phyloP scores from a whole-genome alignment of 2,888 invertebrate species.

The Octodonta nipae region DNA sequence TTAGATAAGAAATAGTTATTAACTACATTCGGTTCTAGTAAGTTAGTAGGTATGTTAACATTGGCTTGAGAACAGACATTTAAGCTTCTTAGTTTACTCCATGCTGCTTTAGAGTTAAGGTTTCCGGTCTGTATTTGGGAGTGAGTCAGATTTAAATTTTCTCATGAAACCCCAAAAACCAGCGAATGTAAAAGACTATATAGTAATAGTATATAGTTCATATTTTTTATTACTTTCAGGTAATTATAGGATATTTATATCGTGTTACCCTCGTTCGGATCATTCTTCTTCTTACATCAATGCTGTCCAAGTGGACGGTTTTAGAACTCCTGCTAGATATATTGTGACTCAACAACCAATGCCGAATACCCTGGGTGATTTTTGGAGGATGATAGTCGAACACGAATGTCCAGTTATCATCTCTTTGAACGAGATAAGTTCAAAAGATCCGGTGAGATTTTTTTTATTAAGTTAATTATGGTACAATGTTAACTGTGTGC shows the following conservation, averaged over 20 bases:
- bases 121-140: too few species aligned
- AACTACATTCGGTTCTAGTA: too few species aligned
- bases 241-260: slow-evolving; percentile 27
- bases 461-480: slow-evolving; percentile 2
- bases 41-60: too few species aligned
- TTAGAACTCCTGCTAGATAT: slow-evolving; percentile 29
- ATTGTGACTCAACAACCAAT: slow-evolving; percentile 37
- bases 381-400: slow-evolving; percentile 37
- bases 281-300: slow-evolving; percentile 36
- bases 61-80: too few species aligned
- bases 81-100: too few species aligned
- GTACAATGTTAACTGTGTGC: slow-evolving; percentile 2
- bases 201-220: too few species aligned
- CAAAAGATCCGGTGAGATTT: slow-evolving; percentile 26
- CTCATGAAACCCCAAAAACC: too few species aligned
- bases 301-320: slow-evolving; percentile 34
- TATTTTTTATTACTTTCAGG: too few species aligned
- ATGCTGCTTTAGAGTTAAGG: too few species aligned
- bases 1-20: too few species aligned
- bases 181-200: too few species aligned
- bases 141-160: too few species aligned
- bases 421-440: slow-evolving; percentile 31
- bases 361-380: slow-evolving; percentile 34
- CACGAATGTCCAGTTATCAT: slow-evolving; percentile 31
- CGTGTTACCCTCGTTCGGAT: slow-evolving; percentile 28